A percentile compares a stretch with the other conserved stretches of the same genome.
These are phyloP conservation scores for Doryteuthis pealeii DNA, from an alignment of 1,140 invertebrate genomes.

Conservation along the genomic window DNA sequence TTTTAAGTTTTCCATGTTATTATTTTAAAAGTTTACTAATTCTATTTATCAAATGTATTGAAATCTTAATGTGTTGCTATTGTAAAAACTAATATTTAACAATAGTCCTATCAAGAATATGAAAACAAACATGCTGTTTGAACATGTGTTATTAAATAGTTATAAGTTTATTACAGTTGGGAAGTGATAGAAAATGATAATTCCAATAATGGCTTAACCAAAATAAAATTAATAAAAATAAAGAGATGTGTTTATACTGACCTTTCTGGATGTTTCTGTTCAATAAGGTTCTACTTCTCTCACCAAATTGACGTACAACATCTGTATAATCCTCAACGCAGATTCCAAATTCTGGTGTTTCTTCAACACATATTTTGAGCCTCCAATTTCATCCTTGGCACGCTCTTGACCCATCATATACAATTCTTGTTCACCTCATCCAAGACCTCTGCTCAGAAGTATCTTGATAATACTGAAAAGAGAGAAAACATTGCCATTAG, in stretches of 20 bases:
- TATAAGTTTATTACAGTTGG: too few species aligned
- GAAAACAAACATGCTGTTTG: too few species aligned
- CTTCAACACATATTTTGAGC: slow-evolving; percentile 98
- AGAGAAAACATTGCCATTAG: slow-evolving; percentile 17
- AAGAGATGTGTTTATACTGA: slow-evolving; percentile 32
- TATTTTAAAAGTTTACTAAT: too few species aligned
- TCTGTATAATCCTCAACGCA: slow-evolving; percentile 98
- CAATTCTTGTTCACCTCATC: slow-evolving; percentile 99
- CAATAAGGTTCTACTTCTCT: slow-evolving; percentile 86
- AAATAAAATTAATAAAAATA: background rate
- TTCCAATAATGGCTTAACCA: too few species aligned
- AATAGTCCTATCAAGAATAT: too few species aligned
- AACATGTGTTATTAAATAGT: too few species aligned
- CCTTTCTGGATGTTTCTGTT: slow-evolving; percentile 79
- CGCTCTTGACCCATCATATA: slow-evolving; percentile 99
- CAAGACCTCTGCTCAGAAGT: slow-evolving; percentile 98
- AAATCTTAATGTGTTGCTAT: too few species aligned
- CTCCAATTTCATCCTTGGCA: slow-evolving; percentile 98
- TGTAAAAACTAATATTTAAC: too few species aligned
- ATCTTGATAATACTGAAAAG: slow-evolving; percentile 92
- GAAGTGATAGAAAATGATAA: too few species aligned
- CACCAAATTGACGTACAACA: slow-evolving; percentile 91
- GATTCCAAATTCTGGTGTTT: slow-evolving; percentile 96
- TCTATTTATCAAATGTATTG: too few species aligned
- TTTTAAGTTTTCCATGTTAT: too few species aligned